Evolutionary conservation across 2,888 invertebrate species (phyloP), one percentile per base, ranked within the genome.

Genomic region (Drosophila eohydei): DNA sequence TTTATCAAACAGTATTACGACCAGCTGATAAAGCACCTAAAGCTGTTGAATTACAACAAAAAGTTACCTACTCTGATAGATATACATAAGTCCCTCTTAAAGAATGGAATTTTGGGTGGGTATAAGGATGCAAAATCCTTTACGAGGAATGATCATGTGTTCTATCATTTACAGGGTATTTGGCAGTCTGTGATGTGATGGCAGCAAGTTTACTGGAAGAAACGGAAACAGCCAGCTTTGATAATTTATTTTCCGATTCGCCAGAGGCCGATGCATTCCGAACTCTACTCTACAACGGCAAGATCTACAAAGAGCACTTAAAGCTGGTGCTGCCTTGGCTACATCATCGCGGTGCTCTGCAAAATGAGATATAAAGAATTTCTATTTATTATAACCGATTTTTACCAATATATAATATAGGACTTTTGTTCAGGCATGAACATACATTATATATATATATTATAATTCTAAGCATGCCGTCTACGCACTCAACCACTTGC

Each of bases 1-100:
- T 89, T 91, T 30, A 59, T 92, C 0, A 87, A 89, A 36, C 83
- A 80, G 51, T 92, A 92, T 63, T 84, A 91, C 28, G 83, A 87
- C 34, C 72, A 90, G 12, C 62, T 92, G 57, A 74, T 80, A 36
- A 74, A 86, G 3, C 78, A 88, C 50, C 70, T 92, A 8, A 81
- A 81, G 14, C 34, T 91, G 1, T 62, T 92, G 4, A 86, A 86
- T 6, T 92, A 90, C 58, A 36, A 78, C 0, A 84, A 85, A 71
- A 67, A 72, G 30, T 38, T 91, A 12, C 91, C 91, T 9, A 75
- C 67, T 9, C 68, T 92, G 3, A 82, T 78, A 58, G 91, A 91
- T 16, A 78, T 92, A 57, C 91, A 92, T 43, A 79, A 79, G 2
- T 63, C 79, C 14, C 57, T 92, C 3, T 61, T 89, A 0, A 89